phyloP scores from a whole-genome alignment of 1,140 invertebrate species.

The Zaprionus vittiger region DNA sequence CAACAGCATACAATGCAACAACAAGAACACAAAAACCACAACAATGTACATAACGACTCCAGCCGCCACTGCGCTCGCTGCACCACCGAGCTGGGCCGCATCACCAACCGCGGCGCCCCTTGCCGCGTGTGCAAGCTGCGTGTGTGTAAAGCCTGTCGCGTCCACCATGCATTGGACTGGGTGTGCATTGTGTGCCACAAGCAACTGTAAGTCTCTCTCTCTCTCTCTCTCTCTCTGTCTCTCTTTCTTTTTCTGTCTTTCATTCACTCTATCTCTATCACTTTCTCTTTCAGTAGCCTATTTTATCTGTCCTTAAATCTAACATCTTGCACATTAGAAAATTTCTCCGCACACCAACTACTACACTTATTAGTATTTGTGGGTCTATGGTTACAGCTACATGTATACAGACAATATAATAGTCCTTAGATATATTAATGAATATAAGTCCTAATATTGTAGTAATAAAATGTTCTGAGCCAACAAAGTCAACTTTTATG shows the following conservation, averaged over 20 bases:
- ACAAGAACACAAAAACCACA: conserved; percentile 72
- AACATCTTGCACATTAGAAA: conserved; percentile 19
- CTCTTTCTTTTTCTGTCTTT: conserved; percentile 52
- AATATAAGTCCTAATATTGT: no score
- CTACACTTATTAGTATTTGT: not conserved
- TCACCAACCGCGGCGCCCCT: conserved; percentile 90
- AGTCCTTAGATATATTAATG: no score
- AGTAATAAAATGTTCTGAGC: no score
- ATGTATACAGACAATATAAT: not conserved
- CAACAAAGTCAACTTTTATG: no score
- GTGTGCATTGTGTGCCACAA: conserved; percentile 90
- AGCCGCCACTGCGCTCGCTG: conserved; percentile 89
- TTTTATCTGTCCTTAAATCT: not conserved
- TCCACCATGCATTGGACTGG: conserved; percentile 90
- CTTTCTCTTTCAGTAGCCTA: conserved; percentile 14
- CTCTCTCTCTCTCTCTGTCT: conserved; percentile 28
- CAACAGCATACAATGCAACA: conserved; percentile 47
- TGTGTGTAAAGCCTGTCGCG: conserved; percentile 90
- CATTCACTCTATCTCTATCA: conserved; percentile 6
- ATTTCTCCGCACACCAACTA: conserved; percentile 35
- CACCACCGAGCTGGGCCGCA: conserved; percentile 88
- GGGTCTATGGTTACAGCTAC: not conserved
- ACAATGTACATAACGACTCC: conserved; percentile 83
- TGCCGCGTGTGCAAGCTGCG: conserved; percentile 89
- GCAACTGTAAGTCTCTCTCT: conserved; percentile 88